Percentiles rank a stretch among this genome's conserved stretches.
Conservation (phyloP, 2,113 vertebrate genomes). For the Neofelis nebulosa region DNA sequence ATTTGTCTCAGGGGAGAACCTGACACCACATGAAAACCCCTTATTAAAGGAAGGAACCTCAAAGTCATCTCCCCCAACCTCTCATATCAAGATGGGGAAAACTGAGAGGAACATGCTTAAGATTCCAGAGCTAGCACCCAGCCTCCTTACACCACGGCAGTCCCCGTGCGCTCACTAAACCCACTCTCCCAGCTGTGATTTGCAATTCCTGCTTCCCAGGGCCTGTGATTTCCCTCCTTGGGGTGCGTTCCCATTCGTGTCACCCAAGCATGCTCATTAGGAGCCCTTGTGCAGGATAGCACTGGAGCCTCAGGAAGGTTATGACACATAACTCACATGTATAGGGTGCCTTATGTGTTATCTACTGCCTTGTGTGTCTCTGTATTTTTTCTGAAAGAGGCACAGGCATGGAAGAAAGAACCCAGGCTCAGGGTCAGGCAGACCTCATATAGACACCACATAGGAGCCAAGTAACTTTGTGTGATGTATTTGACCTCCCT, state of each 20-base stretch:
- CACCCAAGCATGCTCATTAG: background rate
- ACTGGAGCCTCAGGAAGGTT: background rate
- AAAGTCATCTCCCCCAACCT: background rate
- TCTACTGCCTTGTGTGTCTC: background rate
- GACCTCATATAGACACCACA: background rate
- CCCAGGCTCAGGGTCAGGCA: background rate
- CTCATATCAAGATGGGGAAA: background rate
- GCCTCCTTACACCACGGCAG: fast-evolving
- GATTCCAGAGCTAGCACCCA: background rate
- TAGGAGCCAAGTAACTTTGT: background rate
- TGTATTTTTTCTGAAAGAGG: background rate
- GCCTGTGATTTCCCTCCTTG: background rate
- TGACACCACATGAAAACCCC: background rate
- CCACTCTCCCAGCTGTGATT: background rate
- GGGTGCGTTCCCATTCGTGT: fast-evolving
- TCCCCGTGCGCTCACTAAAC: fast-evolving
- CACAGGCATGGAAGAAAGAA: background rate
- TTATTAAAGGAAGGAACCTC: background rate
- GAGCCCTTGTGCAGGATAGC: background rate
- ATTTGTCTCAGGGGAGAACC: background rate
- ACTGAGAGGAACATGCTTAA: background rate
- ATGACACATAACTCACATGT: background rate
- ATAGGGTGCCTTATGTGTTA: background rate
- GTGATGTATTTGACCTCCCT: background rate
- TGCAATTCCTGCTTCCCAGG: background rate